Evolutionary conservation across 1,140 invertebrate species (phyloP), one percentile per base, ranked within the genome.

Genomic region (Drosophila leontia): DNA sequence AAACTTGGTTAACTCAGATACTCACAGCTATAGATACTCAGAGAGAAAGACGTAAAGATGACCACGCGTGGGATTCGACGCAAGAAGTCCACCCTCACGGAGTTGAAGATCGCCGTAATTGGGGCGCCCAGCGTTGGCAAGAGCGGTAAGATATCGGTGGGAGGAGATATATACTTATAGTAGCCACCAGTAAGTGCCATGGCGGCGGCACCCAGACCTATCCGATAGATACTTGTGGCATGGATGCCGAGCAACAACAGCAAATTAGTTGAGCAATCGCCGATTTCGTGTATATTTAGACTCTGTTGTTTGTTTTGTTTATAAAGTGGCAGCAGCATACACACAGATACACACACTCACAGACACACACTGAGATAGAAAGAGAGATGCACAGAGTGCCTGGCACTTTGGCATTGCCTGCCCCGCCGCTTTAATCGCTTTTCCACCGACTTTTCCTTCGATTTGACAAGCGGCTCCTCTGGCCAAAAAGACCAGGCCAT

Each of bases 61-160:
- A 94, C 95, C 74, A 93, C 94, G 64, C 94, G 96, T 78, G 96
- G 96, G 34, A 97, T 97, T 65, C 94, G 97, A 72, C 94, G 97
- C 75, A 98, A 98, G 94, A 98, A 98, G 93, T 97, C 97, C 17
- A 96, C 97, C 58, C 93, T 98, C 26, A 96, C 96, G 64, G 97
- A 98, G 94, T 96, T 98, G 60, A 98, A 98, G 94, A 96, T 98
- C 51, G 97, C 96, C 19, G 96, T 98, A 59, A 94, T 98, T 70
- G 97, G 97, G 60, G 96, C 96, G 44, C 96, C 97, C 7, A 95
- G 96, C 62, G 97, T 98, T 61, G 97, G 97, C 47, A 98, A 98
- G 94, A 98, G 96, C 91, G 97, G 97, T 98, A 94, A 88, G 32
- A 63, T 35, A 55, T 63, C 48, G 35, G 53, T 15, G 53, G 53